A percentile compares a stretch with the other conserved stretches of the same genome.
Conservation (phyloP, 2,888 invertebrate species). For the Drosophila cognata region DNA sequence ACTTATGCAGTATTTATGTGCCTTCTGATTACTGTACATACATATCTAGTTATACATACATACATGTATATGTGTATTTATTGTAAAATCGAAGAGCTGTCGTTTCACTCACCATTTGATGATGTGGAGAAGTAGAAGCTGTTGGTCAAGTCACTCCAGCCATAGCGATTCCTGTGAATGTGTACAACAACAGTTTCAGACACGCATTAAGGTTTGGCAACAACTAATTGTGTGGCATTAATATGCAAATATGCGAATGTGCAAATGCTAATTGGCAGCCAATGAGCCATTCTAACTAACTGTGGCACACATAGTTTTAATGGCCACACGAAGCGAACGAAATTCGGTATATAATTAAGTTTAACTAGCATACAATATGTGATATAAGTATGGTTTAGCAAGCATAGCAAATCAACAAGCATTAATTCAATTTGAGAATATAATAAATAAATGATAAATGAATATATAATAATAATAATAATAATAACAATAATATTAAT, state of each 20-base stretch:
- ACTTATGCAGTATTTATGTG: constrained; percentile 27
- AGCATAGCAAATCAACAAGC: background rate
- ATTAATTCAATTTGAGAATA: background rate
- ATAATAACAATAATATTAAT: background rate
- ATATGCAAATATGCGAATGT: constrained; percentile 46
- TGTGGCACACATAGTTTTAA: background rate
- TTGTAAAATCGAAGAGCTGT: background rate
- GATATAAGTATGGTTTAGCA: background rate
- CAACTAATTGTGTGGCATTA: constrained; percentile 46
- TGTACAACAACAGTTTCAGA: constrained; percentile 1
- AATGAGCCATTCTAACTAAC: constrained; percentile 40
- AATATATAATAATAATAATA: too few species aligned
- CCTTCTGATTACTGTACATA: background rate
- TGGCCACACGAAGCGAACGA: background rate
- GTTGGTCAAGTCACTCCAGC: constrained; percentile 88
- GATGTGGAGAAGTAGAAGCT: constrained; percentile 88
- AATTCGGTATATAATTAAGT: background rate
- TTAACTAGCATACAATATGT: background rate
- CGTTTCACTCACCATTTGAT: constrained; percentile 86
- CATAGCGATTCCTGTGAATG: constrained; percentile 87
- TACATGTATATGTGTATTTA: background rate
- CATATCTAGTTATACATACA: background rate
- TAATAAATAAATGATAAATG: too few species aligned
- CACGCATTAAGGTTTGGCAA: constrained; percentile 50
- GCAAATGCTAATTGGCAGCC: constrained; percentile 21